A percentile compares a stretch with the other conserved stretches of the same genome.
These are phyloP conservation scores for Drosophila aff. DNA, from an alignment of 1,140 invertebrate genomes.

Conservation along the genomic window DNA sequence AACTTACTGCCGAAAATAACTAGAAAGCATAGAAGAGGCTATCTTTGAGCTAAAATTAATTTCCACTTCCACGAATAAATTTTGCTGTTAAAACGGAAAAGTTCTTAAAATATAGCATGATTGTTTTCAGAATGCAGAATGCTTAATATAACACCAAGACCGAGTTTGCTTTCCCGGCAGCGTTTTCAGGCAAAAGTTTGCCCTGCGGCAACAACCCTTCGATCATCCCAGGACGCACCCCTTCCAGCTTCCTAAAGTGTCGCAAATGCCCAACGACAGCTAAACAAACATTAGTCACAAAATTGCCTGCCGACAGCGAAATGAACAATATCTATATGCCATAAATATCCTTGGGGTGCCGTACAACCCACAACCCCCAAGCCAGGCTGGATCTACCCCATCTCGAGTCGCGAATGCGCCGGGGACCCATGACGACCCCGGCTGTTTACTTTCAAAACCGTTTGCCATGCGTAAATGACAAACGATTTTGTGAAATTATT, in stretches of 20 bases:
- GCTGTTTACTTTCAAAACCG: conserved; percentile 83
- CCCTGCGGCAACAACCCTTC: conserved; percentile 23
- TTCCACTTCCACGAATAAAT: not conserved
- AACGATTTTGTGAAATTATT: conserved; percentile 83
- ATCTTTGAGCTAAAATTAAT: no score
- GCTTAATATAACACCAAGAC: not conserved
- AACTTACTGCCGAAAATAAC: not conserved
- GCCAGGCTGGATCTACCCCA: conserved; percentile 28
- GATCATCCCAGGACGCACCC: not conserved
- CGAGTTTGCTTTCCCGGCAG: not conserved
- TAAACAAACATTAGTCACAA: conserved; percentile 83
- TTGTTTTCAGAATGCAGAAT: not conserved
- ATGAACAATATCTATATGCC: conserved; percentile 78
- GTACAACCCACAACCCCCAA: conserved; percentile 6
- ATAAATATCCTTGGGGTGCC: conserved; percentile 73
- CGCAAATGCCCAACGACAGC: conserved; percentile 77
- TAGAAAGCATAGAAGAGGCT: not conserved
- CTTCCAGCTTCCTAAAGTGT: conserved; percentile 31
- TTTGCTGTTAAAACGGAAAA: not conserved
- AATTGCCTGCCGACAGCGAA: conserved; percentile 80
- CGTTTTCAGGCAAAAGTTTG: conserved; percentile 2
- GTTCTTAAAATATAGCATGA: not conserved
- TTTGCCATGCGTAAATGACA: conserved; percentile 83
- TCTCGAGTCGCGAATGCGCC: conserved; percentile 24
- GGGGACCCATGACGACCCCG: conserved; percentile 70